A percentile compares a stretch with the other conserved stretches of the same genome.
Conservation (phyloP, 2,113 vertebrate species). For the Semicossyphus pulcher region DNA sequence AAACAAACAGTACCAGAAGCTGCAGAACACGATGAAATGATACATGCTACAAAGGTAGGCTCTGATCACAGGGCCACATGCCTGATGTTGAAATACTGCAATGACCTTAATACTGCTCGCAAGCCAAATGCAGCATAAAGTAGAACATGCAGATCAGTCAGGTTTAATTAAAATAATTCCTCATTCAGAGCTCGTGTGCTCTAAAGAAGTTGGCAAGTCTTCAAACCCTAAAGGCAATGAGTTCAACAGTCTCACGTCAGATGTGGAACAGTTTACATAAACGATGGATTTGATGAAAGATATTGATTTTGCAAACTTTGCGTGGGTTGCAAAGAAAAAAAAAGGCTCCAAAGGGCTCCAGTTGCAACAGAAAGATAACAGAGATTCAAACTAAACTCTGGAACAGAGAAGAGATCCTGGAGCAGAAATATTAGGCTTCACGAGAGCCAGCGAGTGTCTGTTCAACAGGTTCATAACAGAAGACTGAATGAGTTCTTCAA, state of each 20-base stretch:
- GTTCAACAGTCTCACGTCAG: background rate
- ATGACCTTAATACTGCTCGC: background rate
- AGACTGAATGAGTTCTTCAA: no score
- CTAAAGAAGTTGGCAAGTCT: background rate
- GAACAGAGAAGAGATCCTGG: background rate
- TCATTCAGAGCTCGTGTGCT: background rate
- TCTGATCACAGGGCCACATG: conserved; percentile 10
- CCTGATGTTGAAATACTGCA: conserved; percentile 27
- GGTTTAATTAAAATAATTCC: conserved; percentile 8
- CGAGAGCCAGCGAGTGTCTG: no score
- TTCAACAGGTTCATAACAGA: no score
- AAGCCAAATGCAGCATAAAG: conserved; percentile 6
- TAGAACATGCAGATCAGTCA: background rate
- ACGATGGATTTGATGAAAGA: conserved; percentile 23
- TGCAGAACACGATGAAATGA: conserved; percentile 1
- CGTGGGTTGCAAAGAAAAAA: conserved; percentile 10
- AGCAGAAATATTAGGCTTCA: background rate
- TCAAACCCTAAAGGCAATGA: conserved; percentile 1
- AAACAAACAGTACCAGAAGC: background rate
- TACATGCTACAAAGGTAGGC: background rate
- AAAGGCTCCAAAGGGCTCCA: conserved; percentile 18
- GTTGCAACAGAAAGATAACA: conserved; percentile 46
- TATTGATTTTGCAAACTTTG: conserved; percentile 33
- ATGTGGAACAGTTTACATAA: background rate
- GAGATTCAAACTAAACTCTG: conserved; percentile 21